A percentile compares a stretch with the other conserved stretches of the same genome.
Conservation (phyloP, 2,888 invertebrate genomes). For the Sisyra nigra region DNA sequence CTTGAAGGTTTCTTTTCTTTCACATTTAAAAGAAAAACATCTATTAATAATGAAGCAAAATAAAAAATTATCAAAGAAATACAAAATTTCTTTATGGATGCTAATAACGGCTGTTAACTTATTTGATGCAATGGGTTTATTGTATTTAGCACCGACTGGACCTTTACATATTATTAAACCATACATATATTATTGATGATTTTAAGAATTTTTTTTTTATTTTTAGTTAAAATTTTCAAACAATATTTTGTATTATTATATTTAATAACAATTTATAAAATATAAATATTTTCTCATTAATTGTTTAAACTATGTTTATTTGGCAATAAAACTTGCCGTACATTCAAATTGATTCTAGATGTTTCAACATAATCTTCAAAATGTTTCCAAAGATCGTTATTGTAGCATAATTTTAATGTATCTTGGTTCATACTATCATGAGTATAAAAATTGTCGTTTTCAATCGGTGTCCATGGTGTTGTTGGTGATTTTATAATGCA, state of each 20-base stretch:
- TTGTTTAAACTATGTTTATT: neutral
- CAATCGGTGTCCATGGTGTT: slow-evolving; percentile 30
- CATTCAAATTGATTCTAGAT: slow-evolving; percentile 85
- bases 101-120: slow-evolving; percentile 1
- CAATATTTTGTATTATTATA: neutral
- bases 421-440: slow-evolving; percentile 17
- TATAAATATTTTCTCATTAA: neutral
- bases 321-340: slow-evolving; percentile 62
- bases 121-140: slow-evolving; percentile 3
- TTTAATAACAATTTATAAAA: neutral
- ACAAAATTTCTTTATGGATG: neutral
- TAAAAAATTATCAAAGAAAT: neutral
- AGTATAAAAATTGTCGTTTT: slow-evolving; percentile 1
- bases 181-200: neutral
- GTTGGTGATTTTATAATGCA: slow-evolving; percentile 45
- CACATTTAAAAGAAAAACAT: slow-evolving; percentile 15
- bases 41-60: slow-evolving; percentile 15
- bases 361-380: slow-evolving; percentile 44
- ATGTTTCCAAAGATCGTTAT: slow-evolving; percentile 32
- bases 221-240: neutral
- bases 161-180: slow-evolving; percentile 3
- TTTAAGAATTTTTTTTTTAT: neutral
- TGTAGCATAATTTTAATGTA: slow-evolving; percentile 18
- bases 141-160: slow-evolving; percentile 1
- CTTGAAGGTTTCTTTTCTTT: too few species aligned